Evolutionary conservation across 2,888 invertebrate species (phyloP), one percentile per base, ranked within the genome.

Genomic region (Drosophila seclusa): DNA sequence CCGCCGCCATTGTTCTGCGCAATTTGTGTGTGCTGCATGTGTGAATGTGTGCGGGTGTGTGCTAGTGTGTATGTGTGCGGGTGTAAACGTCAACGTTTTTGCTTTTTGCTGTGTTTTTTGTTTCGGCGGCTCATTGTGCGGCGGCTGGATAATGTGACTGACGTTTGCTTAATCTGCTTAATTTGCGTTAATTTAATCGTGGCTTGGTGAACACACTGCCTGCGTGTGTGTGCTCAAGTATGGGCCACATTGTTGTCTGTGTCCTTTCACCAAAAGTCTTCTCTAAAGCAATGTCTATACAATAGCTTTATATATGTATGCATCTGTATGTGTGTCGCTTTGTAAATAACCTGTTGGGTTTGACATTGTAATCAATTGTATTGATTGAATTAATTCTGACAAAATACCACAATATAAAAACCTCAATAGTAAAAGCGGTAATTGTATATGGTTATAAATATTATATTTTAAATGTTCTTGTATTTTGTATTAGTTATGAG

Each of bases 121-220:
- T 36, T 55, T 38, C 53, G 76, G 73, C 76, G 73, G 73, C 76
- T 65, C 72, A 71, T 72, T 73, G 70, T 73, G 67, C 62, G 55
- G 68, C 68, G 62, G 72, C 74, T 62, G 75, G 80, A 69, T 79
- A 83, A 87, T 84, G 73, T 83, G 87, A 87, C 73, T 79, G 84
- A 76, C 83, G 69, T 79, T 83, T 82, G 69, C 84, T 77, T 86
- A 83, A 83, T 81, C 76, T 83, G 70, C 79, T 84, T 85, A 87
- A 89, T 87, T 85, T 89, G 79, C 78, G 79, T 76, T 85, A 87
- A 87, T 85, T 81, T 85, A 81, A 87, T 85, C 77, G 71, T 72
- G 74, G 73, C 70, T 49, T 45, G 52, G 54, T 59, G 31, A 38
- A 29, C 27, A 40, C 29, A 31, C 50, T 50, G 11, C 11, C 24